Base-by-base conservation (phyloP, 2,888 invertebrate genomes). In the Drosophila ochracea region DNA sequence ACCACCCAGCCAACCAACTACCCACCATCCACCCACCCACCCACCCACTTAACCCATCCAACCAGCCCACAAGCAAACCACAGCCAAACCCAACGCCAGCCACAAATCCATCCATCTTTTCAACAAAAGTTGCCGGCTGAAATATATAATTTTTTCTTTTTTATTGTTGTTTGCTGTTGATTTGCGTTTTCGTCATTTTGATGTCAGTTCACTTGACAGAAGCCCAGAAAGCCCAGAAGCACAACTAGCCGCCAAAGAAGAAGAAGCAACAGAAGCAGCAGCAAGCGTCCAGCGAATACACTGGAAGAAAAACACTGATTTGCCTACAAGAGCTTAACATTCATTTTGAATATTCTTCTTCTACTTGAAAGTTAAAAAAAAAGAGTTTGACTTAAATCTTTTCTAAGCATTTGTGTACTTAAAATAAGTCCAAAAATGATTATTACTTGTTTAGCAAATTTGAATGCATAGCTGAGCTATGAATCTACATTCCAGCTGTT, bases 111-210 rank as follows among this genome's bases (percentile, higher is more conserved):
- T 85, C 90, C 76, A 85, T 85, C 85, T 90, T 86, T 83, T 86
- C 86, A 86, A 79, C 86, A 81, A 85, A 85, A 67, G 58, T 52
- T 66, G 43, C 67, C 63, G 68, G 60, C 53, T 61, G 35, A 35
- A 58, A 57, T 30, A 30, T 30, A 30, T 16, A 39, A n/a, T 11
- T 11, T 28, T 55, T 6, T 28, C 6, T 28, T n/a, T 16, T 16
- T 41, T 21, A 16, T 82, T 78, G 68, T 60, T 74, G 84, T 87
- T 87, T 84, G 83, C 90, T 89, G 87, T 89, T 87, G 87, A 90
- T 87, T 87, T 87, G 87, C 83, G 90, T 87, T 90, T 90, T 87
- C 87, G 87, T 87, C 87, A 87, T 87, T 90, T 89, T 86, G 78
- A 87, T 89, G 90, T 89, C 89, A 86, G 89, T 80, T 82, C 78